Base-by-base conservation (phyloP, 2,888 invertebrate species). In the Polymixis lichenea region DNA sequence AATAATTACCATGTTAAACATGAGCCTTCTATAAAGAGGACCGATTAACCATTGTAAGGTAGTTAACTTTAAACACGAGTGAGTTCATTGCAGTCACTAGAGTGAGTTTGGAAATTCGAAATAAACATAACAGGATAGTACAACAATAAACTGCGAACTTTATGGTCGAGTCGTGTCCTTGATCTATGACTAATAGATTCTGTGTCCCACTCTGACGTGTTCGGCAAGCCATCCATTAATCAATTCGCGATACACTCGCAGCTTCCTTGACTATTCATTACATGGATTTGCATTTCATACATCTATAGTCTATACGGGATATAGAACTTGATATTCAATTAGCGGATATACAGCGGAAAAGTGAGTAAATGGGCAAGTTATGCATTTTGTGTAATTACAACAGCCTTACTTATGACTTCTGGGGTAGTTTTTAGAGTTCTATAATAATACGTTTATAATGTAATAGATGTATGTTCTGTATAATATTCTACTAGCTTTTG, bases 131-230 rank as follows among this genome's bases (percentile, higher is more conserved):
- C 28, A 9, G 49, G n/a, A 38, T 9, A 62, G 19, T 9, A 17
- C 11, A 11, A 28, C 11, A 58, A n/a, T 56, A 55, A 17, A 51
- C 43, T 17, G 58, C 51, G 58, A 85, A 81, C 74, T 87, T 80
- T 72, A 65, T 77, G 55, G 46, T 80, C 25, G 17, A 38, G 58
- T 65, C 11, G 25, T 71, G 80, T 68, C 84, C 77, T 58, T 88
- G 80, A 86, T 78, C 84, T 82, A 85, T 88, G 84, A 82, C 73
- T 78, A 88, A 87, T 83, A 83, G 71, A 87, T 68, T 62, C 65
- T 83, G 72, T 76, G 78, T 73, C 69, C 32, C 71, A 22, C 58
- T 25, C 25, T 69, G 71, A 53, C 76, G 72, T 73, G 72, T 82
- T 75, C 73, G 60, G 75, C 67, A 70, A 72, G 68, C 66, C 28